Evolutionary conservation across 2,797 vertebrate species (phyloP).

Genomic region (Neosilurus hyrtlii): DNA sequence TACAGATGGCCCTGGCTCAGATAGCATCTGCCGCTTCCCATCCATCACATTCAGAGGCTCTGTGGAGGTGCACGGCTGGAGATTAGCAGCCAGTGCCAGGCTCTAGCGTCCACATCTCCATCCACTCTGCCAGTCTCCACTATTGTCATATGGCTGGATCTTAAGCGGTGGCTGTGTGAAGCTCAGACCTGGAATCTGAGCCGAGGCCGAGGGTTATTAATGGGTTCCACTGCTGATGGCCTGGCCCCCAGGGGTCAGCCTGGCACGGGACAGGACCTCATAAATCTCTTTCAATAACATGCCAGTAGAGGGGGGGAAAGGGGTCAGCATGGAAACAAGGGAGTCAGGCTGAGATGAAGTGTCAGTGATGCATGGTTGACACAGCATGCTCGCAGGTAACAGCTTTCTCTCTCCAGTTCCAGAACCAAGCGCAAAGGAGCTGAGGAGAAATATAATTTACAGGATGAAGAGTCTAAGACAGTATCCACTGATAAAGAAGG

Average conservation of each 20-base stretch:
- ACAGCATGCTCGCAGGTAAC: constrained; percentile 53
- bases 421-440: constrained; percentile 57
- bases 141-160: constrained; percentile 60
- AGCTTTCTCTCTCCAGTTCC: constrained; percentile 19
- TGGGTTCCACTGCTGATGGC: constrained; percentile 81
- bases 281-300: constrained; percentile 97
- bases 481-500: constrained; percentile 47
- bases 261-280: constrained; percentile 83
- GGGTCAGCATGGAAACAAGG: constrained; percentile 87
- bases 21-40: constrained; percentile 57
- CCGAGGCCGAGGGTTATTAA: constrained; percentile 86
- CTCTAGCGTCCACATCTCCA: constrained; percentile 21
- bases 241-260: constrained; percentile 82
- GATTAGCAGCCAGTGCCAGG: constrained; percentile 41
- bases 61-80: constrained; percentile 49
- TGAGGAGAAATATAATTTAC: constrained; percentile 45
- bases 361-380: constrained; percentile 67
- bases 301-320: constrained; percentile 80
- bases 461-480: neutral
- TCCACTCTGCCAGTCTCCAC: constrained; percentile 23
- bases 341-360: constrained; percentile 89
- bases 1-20: constrained; percentile 57
- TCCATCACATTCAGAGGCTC: constrained; percentile 50
- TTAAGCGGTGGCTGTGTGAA: constrained; percentile 59
- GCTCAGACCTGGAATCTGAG: constrained; percentile 64